phyloP scores from a whole-genome alignment of 2,888 invertebrate genomes.

The Mythimna loreyi region DNA sequence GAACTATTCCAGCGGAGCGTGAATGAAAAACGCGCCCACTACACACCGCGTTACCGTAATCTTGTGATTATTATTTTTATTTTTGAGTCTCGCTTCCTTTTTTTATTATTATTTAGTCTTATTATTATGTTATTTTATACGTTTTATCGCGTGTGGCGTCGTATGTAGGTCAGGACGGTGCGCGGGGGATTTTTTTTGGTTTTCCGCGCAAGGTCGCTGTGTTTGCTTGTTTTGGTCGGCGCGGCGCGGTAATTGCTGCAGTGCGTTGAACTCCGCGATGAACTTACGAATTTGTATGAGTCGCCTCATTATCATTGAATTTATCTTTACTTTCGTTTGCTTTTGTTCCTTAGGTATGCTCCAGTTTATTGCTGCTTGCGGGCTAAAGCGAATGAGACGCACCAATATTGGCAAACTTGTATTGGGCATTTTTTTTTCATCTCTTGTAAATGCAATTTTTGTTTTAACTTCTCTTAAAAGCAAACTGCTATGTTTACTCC shows the following conservation, averaged over 20 bases:
- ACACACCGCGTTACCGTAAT: conserved; percentile 85
- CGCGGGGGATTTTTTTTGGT: conserved; percentile 82
- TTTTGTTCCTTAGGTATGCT: conserved; percentile 7
- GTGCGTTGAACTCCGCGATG: conserved; percentile 70
- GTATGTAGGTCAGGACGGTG: conserved; percentile 89
- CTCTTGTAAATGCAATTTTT: background rate
- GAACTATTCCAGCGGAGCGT: conserved; percentile 88
- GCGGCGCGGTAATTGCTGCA: conserved; percentile 63
- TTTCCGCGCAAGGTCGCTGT: conserved; percentile 86
- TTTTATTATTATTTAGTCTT: conserved; percentile 86
- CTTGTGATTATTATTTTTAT: conserved; percentile 89
- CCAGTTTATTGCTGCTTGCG: background rate
- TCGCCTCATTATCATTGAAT: conserved; percentile 40
- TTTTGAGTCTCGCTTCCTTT: conserved; percentile 80
- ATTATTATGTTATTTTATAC: conserved; percentile 85
- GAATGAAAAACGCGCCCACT: conserved; percentile 88
- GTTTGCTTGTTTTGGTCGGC: conserved; percentile 76
- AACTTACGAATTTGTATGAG: conserved; percentile 49
- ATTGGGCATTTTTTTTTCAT: background rate
- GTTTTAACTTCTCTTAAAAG: background rate
- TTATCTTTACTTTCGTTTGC: conserved; percentile 37
- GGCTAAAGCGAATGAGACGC: background rate
- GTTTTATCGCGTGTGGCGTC: conserved; percentile 80
- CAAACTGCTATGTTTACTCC: too few relatives aligned
- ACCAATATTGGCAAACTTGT: background rate